Evolutionary conservation across 1,140 invertebrate species (phyloP), one percentile per base, ranked within the genome.

Genomic region (Eufriesea mexicana): DNA sequence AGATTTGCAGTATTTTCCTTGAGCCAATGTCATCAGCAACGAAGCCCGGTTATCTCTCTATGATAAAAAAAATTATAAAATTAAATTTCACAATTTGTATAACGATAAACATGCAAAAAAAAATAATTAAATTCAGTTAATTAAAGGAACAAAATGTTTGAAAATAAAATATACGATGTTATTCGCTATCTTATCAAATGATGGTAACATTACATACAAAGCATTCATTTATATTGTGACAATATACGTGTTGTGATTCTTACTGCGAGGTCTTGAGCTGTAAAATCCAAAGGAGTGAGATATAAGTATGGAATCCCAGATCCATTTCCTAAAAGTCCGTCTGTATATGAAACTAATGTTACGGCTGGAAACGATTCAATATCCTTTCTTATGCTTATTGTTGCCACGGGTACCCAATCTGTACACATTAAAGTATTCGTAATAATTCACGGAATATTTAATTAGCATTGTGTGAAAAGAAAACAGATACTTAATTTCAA

Each of bases 241-340:
- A 25, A 55, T n/a, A 10, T 23, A 42, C 8, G 10, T n/a, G 2
- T 18, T 45, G 5, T 23, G 2, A 42, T 28, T 20, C 91, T 93
- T 95, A 97, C 96, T 85, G 92, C 84, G 83, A 97, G 92, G 94
- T 98, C 97, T 84, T 95, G 93, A n/a, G 96, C 95, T 23, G 96
- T 96, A 74, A 96, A 96, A 89, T 98, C 97, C 92, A 97, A 91
- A 25, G 96, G 95, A 16, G 97, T 97, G 81, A 98, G 94, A 91
- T 97, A 97, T 86, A 98, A 95, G 84, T 97, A 98, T 35, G 97
- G 97, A 57, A 96, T 92, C 54, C 97, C 97, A 2, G 96, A 96
- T 25, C 97, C 97, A 79, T 96, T 96, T 35, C 92, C 92, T 47
- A 95, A 78, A 1, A 95, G 94, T 1, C 97, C 97, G 93, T 98